Conservation (phyloP, 2,888 invertebrate species). For the Phengaris alcon region DNA sequence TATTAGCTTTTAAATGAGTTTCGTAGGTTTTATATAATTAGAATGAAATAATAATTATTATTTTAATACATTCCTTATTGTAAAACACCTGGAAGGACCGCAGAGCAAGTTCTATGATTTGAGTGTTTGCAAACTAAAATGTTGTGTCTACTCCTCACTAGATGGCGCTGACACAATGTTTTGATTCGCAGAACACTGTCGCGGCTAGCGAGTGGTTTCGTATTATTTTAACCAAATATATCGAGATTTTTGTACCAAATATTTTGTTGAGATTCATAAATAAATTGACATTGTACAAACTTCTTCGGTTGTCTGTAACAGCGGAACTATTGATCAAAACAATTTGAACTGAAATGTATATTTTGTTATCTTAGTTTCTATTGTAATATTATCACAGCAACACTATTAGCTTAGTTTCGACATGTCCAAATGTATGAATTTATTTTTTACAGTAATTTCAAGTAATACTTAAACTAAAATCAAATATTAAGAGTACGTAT, state of each 20-base stretch:
- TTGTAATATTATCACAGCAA: not conserved
- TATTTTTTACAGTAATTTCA: not conserved
- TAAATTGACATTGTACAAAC: not conserved
- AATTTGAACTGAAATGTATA: not conserved
- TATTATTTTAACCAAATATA: not conserved
- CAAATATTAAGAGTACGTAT: not conserved
- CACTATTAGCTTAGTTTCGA: constrained; percentile 1
- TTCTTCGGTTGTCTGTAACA: too few species aligned
- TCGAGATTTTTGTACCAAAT: too few species aligned
- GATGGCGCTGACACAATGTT: not conserved
- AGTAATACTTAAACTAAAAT: not conserved
- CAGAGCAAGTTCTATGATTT: not conserved
- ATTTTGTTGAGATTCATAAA: not conserved
- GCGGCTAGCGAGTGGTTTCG: too few species aligned
- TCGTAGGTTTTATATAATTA: not conserved
- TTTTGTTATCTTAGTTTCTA: constrained; percentile 2
- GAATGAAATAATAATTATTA: not conserved
- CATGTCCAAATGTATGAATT: not conserved
- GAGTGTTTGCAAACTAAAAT: not conserved
- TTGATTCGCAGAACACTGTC: not conserved
- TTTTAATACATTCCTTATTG: constrained; percentile 9
- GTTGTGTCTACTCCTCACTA: not conserved
- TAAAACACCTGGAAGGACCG: not conserved
- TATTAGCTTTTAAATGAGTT: constrained; percentile 17
- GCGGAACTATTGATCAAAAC: not conserved